phyloP scores from a whole-genome alignment of 2,113 vertebrate genomes.

The Malurus melanocephalus region DNA sequence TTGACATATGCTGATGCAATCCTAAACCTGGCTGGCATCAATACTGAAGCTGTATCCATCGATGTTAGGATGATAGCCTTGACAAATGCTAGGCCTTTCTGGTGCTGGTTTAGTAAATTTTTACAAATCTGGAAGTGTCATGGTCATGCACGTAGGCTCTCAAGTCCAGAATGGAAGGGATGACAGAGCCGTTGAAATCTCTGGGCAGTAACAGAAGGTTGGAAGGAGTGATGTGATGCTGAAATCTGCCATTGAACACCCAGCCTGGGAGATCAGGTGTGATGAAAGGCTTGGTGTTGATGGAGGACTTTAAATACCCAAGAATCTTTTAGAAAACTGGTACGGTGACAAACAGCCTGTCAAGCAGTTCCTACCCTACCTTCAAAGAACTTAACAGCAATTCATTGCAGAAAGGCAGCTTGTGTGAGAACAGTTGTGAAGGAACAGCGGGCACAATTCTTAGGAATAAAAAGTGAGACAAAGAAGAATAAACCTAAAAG shows the following conservation, averaged over 20 bases:
- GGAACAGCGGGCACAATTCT: not conserved
- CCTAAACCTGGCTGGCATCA: not conserved
- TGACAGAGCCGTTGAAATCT: conserved; percentile 7
- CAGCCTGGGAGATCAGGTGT: conserved; percentile 1
- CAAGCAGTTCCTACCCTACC: not conserved
- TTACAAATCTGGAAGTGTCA: not conserved
- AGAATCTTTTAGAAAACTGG: not conserved
- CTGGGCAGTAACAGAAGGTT: conserved; percentile 14
- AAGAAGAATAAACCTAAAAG: not conserved
- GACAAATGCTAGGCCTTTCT: not conserved
- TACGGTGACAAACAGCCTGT: not conserved
- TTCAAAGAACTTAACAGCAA: not conserved
- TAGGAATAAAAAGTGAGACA: not conserved
- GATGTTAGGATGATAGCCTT: not conserved
- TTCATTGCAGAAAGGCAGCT: not conserved
- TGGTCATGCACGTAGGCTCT: not conserved
- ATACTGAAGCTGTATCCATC: not conserved
- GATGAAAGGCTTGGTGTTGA: conserved; percentile 13
- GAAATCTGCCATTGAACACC: conserved; percentile 8
- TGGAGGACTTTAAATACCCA: conserved; percentile 1
- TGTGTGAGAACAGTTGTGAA: not conserved
- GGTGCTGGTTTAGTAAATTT: not conserved
- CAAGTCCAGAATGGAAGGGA: not conserved
- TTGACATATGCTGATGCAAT: not conserved
- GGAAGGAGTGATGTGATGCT: conserved; percentile 6